phyloP scores from a whole-genome alignment of 1,140 invertebrate species.

The Caenorhabditis remanei region DNA sequence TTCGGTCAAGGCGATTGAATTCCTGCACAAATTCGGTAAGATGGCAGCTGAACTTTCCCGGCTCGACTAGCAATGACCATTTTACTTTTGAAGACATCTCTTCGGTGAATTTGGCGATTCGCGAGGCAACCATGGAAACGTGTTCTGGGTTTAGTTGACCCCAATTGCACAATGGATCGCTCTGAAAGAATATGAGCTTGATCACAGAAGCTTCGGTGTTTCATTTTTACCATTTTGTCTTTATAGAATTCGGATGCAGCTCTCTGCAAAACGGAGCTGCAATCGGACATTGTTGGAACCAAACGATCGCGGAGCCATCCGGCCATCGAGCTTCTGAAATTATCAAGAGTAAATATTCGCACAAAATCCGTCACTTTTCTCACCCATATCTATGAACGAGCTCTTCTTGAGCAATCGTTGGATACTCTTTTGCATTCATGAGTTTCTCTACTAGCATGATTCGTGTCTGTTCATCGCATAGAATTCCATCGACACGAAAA shows the following conservation, averaged over 20 bases:
- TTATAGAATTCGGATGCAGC: conserved; percentile 45
- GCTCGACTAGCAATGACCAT: conserved; percentile 74
- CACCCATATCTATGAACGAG: conserved; percentile 59
- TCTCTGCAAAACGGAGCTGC: conserved; percentile 45
- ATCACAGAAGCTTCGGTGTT: background rate
- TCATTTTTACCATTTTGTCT: conserved; percentile 36
- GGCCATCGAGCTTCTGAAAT: conserved; percentile 58
- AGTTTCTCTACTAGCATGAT: conserved; percentile 59
- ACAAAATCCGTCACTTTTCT: background rate
- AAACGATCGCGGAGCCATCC: conserved; percentile 60
- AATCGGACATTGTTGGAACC: conserved; percentile 58
- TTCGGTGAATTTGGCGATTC: conserved; percentile 44
- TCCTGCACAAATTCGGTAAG: conserved; percentile 71
- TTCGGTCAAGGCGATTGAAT: conserved; percentile 71
- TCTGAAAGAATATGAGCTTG: conserved; percentile 19
- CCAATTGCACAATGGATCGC: conserved; percentile 63
- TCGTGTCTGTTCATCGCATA: conserved; percentile 58
- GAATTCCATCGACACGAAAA: conserved; percentile 62
- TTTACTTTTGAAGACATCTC: conserved; percentile 57
- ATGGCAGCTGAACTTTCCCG: conserved; percentile 71
- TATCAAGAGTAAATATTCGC: background rate
- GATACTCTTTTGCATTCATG: conserved; percentile 37
- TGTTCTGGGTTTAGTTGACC: conserved; percentile 50
- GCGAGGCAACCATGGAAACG: conserved; percentile 51
- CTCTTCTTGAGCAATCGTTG: conserved; percentile 35